phyloP scores from a whole-genome alignment of 2,888 invertebrate species.

The Drosophila cognata region DNA sequence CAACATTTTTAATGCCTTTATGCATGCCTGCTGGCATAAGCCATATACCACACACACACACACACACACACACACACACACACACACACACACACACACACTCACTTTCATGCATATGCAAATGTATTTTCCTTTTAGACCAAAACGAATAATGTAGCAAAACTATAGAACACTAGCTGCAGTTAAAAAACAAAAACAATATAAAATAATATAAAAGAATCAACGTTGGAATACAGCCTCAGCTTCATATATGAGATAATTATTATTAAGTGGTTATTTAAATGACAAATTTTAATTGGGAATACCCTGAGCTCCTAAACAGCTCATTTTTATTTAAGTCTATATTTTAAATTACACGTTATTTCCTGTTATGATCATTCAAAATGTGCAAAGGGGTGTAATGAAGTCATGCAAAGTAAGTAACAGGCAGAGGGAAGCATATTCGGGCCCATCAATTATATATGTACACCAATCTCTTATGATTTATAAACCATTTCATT shows the following conservation, averaged over 20 bases:
- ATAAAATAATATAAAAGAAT: neutral
- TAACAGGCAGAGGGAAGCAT: neutral
- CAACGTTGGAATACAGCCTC: neutral
- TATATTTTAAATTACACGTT: neutral
- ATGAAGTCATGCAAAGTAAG: neutral
- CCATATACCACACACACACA: constrained; percentile 9
- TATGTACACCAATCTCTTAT: neutral
- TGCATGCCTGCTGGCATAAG: constrained; percentile 19
- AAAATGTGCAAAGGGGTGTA: neutral
- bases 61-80: constrained; percentile 7
- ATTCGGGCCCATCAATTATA: neutral
- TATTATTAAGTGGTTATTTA: neutral
- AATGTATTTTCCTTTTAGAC: constrained; percentile 28
- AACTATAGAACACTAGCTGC: constrained; percentile 11
- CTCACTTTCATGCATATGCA: constrained; percentile 17
- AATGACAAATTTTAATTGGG: neutral
- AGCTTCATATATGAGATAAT: neutral
- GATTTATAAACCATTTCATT: neutral
- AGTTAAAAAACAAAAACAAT: constrained; percentile 2
- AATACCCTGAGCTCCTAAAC: neutral
- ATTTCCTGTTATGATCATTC: neutral
- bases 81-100: constrained; percentile 2
- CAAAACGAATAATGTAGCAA: constrained; percentile 14
- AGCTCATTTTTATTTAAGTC: neutral
- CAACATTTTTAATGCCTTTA: constrained; percentile 2